These are phyloP conservation scores for Mormyrus iriodes DNA, from an alignment of 2,113 vertebrate genomes.

Conservation along the genomic window DNA sequence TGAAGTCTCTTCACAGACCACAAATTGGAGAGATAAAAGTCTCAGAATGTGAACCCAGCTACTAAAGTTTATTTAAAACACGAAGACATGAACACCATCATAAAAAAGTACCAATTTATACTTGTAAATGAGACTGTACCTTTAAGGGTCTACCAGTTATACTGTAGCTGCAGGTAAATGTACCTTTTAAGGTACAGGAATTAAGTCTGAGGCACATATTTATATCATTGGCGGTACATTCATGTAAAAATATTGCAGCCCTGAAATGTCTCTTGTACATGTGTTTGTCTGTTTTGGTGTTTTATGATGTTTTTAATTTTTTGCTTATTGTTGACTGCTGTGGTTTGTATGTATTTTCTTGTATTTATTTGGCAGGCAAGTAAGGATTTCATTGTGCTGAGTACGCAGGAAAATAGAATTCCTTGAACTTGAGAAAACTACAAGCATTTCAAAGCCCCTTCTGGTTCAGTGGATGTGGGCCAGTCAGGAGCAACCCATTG, in stretches of 20 bases:
- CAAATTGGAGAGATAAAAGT: background rate
- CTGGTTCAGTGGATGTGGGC: no score
- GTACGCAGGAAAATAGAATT: background rate
- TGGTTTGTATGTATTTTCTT: background rate
- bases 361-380: background rate
- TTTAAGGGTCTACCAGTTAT: background rate
- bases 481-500: no score
- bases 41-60: background rate
- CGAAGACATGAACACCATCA: background rate
- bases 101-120: no score
- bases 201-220: background rate
- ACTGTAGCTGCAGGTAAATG: background rate
- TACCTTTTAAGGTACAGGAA: background rate
- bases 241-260: background rate
- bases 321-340: background rate
- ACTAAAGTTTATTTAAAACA: background rate
- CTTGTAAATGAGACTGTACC: background rate
- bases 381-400: background rate
- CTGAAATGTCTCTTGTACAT: background rate
- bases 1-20: background rate
- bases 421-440: background rate
- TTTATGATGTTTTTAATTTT: background rate
- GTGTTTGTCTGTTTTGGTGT: background rate
- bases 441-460: no score
- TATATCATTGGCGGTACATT: background rate